Evolutionary conservation across 2,113 vertebrate genomes (phyloP).

Genomic region (Ciconia stormi): DNA sequence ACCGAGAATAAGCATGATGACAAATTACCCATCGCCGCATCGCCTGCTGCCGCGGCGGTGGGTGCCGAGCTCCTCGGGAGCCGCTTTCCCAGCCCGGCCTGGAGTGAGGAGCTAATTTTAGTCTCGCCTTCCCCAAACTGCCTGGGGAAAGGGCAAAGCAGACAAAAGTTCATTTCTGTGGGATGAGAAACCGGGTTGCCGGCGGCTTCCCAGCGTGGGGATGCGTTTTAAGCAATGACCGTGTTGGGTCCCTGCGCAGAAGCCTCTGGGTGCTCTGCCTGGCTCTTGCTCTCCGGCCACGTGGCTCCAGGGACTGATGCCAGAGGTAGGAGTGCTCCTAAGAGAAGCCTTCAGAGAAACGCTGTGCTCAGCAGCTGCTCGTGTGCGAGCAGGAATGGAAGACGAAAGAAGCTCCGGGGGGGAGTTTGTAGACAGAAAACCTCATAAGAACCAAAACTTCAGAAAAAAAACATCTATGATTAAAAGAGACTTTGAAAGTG

Average conservation of each 20-base stretch:
- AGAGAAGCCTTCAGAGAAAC: not conserved
- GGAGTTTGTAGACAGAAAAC: not conserved
- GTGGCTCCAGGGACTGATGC: not conserved
- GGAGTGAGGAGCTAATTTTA: not conserved
- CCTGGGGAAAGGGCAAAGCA: not conserved
- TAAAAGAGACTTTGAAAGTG: not conserved
- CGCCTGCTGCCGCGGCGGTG: not conserved
- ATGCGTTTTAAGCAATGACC: not conserved
- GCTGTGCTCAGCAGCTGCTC: not conserved
- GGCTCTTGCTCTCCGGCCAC: not conserved
- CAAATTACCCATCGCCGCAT: not conserved
- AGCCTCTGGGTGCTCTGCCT: not conserved
- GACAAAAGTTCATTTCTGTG: not conserved
- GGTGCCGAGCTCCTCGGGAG: not conserved
- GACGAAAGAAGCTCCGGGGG: not conserved
- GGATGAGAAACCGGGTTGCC: not conserved
- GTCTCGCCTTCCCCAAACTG: not conserved
- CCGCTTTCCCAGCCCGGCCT: not conserved
- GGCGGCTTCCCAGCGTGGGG: not conserved
- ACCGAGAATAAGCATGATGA: not conserved
- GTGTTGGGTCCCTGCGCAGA: not conserved
- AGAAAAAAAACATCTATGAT: not conserved
- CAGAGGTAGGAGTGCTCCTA: not conserved
- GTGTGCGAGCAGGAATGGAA: not conserved
- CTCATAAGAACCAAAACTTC: not conserved